Percentiles rank a stretch among this genome's conserved stretches.
Evolutionary conservation across 92 coral and sea anemone genomes (phyloP).

Genomic region (Zoanthus gigantus): DNA sequence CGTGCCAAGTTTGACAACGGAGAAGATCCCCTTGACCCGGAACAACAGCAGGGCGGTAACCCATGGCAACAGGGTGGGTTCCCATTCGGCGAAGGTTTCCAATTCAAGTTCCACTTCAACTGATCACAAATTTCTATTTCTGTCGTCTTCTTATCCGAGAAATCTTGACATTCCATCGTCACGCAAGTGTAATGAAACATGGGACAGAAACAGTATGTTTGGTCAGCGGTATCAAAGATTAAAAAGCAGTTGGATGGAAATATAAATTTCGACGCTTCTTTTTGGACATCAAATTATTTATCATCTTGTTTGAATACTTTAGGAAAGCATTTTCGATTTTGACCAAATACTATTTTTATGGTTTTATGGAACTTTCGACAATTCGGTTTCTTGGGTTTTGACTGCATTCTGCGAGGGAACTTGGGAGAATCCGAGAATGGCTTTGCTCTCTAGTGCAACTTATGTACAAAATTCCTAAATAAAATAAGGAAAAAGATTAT

Average conservation of each 20-base stretch:
- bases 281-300: not conserved
- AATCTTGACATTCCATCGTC: slow-evolving; percentile 1
- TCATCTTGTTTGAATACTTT: too few relatives aligned
- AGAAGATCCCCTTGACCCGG: slow-evolving; percentile 99
- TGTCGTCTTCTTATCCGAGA: not conserved
- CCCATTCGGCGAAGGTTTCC: slow-evolving; percentile 96
- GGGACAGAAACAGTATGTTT: not conserved
- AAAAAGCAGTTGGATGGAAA: not conserved
- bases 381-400: too few relatives aligned
- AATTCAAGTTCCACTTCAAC: slow-evolving; percentile 98
- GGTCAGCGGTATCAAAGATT: not conserved
- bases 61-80: slow-evolving; percentile 91
- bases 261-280: not conserved
- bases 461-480: too few relatives aligned
- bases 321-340: too few relatives aligned
- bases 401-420: too few relatives aligned
- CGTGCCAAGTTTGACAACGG: slow-evolving; percentile 95
- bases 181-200: not conserved
- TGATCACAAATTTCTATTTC: slow-evolving; percentile 25
- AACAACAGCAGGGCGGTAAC: slow-evolving; percentile 88
- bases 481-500: too few relatives aligned
- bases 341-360: too few relatives aligned
- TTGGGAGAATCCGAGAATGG: too few relatives aligned
- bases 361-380: too few relatives aligned
- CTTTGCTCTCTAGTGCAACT: too few relatives aligned